These are phyloP conservation scores for Anaspis maculata DNA, from an alignment of 2,888 invertebrate genomes.

Conservation along the genomic window DNA sequence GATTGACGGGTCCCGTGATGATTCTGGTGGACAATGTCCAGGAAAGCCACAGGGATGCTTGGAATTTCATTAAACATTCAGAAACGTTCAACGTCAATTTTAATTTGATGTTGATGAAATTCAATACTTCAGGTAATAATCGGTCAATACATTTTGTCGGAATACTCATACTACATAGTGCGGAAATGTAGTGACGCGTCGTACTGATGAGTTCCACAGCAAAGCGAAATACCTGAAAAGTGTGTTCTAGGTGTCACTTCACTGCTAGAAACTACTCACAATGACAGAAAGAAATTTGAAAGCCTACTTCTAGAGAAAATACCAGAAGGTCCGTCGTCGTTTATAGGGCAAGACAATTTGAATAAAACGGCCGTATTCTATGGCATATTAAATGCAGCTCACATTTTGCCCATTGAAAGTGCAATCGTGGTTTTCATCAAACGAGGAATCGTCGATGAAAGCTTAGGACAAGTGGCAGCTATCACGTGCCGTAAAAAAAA, in stretches of 20 bases:
- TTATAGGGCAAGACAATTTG: constrained; percentile 19
- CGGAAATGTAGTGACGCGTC: no score
- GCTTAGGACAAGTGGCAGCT: constrained; percentile 4
- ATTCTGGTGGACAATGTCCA: constrained; percentile 28
- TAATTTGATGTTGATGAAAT: constrained; percentile 32
- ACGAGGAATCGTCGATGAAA: constrained; percentile 35
- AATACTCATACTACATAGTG: no score
- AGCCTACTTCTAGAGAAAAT: constrained; percentile 11
- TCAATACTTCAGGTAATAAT: constrained; percentile 30
- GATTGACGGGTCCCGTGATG: constrained; percentile 21
- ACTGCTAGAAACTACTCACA: constrained; percentile 22
- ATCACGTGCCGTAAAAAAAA: no score
- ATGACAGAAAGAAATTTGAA: constrained; percentile 16
- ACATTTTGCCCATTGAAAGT: constrained; percentile 54
- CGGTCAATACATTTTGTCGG: constrained; percentile 2
- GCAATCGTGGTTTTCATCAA: constrained; percentile 56
- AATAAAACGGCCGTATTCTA: constrained; percentile 49
- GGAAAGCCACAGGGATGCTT: constrained; percentile 20
- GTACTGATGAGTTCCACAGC: no score
- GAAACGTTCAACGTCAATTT: constrained; percentile 13
- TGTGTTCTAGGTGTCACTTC: constrained; percentile 25
- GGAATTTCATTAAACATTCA: constrained; percentile 19
- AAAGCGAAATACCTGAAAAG: no score
- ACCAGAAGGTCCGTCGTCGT: constrained; percentile 8
- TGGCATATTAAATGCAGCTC: constrained; percentile 51